Evolutionary conservation across 2,888 invertebrate species (phyloP), one percentile per base, ranked within the genome.

Genomic region (Orchesella flavescens): DNA sequence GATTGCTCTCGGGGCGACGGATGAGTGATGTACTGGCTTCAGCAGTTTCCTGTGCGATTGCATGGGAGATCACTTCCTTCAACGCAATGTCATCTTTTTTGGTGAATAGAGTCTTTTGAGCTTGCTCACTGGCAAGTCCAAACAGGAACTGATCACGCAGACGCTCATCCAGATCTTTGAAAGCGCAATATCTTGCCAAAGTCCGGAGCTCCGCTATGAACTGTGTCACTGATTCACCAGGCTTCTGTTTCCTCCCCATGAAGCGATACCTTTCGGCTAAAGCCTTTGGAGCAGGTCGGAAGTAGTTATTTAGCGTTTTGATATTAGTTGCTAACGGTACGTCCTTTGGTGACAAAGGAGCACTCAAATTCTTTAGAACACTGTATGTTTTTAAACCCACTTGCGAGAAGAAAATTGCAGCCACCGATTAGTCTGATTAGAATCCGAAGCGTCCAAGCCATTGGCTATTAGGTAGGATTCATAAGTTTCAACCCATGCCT

Each of bases 91-190:
- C 23, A 44, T 85, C 83, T 19, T 63, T 72, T 24, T 84, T 72
- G 1, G 75, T 61, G 65, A 85, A 85, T 1, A 84, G 19, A 1
- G 24, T 24, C 12, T 34, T 23, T 21, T 86, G 86, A 3, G 83
- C 71, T 5, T 13, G 0, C 66, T 84, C 84, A 43, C 66, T 69
- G 0, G 13, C 9, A 1, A 84, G 43, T 0, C 85, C 85, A 66
- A 85, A 82, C 1, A 85, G 57, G 46, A 82, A 46, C 44, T 84
- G 84, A n/a, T 84, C 84, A 0, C 84, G 68, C 3, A 84, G 69
- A n/a, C 57, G 24, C 0, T 23, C 57, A 15, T 77, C 71, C n/a
- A 84, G 19, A 13, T 72, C 72, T 13, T 12, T 12, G 46, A 83
- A 83, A 17, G 57, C 55, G 55, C 79, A 84, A 12, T 53, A 17